Evolutionary conservation across 2,888 invertebrate species (phyloP), one percentile per base, ranked within the genome.

Genomic region (Volucella bombylans): DNA sequence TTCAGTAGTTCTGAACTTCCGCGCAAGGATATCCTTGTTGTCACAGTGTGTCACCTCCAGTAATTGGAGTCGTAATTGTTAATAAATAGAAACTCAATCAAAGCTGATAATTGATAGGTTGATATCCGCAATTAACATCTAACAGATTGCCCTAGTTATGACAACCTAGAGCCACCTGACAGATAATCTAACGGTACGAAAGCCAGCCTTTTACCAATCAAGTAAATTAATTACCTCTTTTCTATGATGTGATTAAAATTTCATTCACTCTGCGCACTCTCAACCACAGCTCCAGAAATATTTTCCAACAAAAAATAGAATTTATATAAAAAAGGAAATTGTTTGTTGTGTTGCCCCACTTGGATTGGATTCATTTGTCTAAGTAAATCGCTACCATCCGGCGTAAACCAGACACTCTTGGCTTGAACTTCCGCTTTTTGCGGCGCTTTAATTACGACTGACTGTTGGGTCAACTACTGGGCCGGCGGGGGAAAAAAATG

Each of bases 361-460:
- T 82, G 43, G 18, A 31, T 31, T 31, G 31, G 31, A 31, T 31
- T 31, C 31, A 31, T 31, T 31, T 31, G 31, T 15, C 8, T 14
- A 10, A 62, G 68, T 67, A 85, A 85, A 85, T 85, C 81, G 85
- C 81, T 76, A 72, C 72, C 85, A 85, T 85, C 85, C 85, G 85
- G 85, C 45, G 57, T 15, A 83, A 74, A 74, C 78, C 72, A 64
- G 79, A 73, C 73, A 62, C 31, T 11, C 38, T 47, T 45, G 49
- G 68, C 52, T 47, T 83, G 61, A 72, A 81, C 85, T 85, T 85
- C 85, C 85, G 81, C 76, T 80, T 79, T 57, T 61, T 50, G 71
- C 12, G 71, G 76, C 47, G 61, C 65, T 15, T 77, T 73, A 68
- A 82, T 82, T 79, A 79, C 50, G 45, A 45, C 2, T 59, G 73